Conservation (phyloP, 64 coral and sea anemone genomes). For the Montipora capricornis region DNA sequence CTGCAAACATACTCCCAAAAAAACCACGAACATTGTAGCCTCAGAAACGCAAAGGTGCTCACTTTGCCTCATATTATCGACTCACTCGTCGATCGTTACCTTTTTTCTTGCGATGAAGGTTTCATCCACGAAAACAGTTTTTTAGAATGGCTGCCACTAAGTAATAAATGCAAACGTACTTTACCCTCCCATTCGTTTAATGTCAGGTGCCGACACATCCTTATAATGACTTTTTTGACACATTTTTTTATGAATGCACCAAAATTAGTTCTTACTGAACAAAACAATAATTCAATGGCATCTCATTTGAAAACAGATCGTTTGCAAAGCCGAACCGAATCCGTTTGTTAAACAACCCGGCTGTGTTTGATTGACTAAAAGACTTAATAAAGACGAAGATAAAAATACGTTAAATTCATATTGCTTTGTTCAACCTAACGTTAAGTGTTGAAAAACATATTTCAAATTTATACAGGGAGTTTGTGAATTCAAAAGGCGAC, state of each 20-base stretch:
- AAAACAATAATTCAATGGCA: not conserved
- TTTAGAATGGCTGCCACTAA: not conserved
- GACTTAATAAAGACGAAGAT: no score
- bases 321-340: not conserved
- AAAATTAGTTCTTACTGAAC: not conserved
- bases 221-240: not conserved
- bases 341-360: no score
- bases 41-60: not conserved
- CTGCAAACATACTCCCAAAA: not conserved
- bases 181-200: not conserved
- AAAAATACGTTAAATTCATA: no score
- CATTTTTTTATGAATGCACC: not conserved
- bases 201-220: not conserved
- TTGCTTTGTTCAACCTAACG: no score
- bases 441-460: no score
- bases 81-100: no score
- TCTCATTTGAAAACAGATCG: not conserved
- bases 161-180: not conserved
- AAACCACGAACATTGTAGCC: not conserved
- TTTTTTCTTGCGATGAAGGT: not conserved
- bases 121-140: not conserved
- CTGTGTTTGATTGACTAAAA: no score
- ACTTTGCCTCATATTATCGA: no score
- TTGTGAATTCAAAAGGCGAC: no score
- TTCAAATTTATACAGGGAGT: no score